These are phyloP conservation scores for Pelecanus crispus DNA, from an alignment of 2,113 vertebrate species.

Conservation along the genomic window DNA sequence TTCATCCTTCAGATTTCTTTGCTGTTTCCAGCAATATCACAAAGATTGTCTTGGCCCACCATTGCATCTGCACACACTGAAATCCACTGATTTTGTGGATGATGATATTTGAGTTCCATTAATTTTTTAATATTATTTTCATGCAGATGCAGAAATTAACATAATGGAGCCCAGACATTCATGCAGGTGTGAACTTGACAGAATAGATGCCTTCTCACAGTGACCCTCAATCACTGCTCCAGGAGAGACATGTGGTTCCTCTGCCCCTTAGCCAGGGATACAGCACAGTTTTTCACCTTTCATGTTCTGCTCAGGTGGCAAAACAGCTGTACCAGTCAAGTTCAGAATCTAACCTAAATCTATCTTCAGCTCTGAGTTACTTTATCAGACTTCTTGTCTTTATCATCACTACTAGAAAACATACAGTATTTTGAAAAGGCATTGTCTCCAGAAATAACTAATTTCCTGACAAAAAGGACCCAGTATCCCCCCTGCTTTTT, in stretches of 20 bases:
- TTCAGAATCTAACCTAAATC: background rate
- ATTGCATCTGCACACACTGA: background rate
- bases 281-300: background rate
- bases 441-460: background rate
- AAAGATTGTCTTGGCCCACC: background rate
- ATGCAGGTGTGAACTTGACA: background rate
- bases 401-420: background rate
- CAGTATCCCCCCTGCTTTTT: background rate
- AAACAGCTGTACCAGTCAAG: background rate
- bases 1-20: background rate
- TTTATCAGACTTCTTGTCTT: background rate
- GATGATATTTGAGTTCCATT: background rate
- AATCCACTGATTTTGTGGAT: background rate
- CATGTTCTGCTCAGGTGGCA: background rate
- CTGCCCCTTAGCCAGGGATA: background rate
- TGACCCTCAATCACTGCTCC: background rate
- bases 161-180: background rate
- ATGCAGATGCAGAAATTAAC: background rate
- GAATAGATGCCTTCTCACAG: fast-evolving
- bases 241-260: background rate
- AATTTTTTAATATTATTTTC: background rate
- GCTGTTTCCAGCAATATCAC: background rate
- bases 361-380: background rate
- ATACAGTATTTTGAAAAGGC: background rate
- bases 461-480: background rate